Evolutionary conservation across 2,113 vertebrate species (phyloP).

Genomic region (Prietella phreatophila): DNA sequence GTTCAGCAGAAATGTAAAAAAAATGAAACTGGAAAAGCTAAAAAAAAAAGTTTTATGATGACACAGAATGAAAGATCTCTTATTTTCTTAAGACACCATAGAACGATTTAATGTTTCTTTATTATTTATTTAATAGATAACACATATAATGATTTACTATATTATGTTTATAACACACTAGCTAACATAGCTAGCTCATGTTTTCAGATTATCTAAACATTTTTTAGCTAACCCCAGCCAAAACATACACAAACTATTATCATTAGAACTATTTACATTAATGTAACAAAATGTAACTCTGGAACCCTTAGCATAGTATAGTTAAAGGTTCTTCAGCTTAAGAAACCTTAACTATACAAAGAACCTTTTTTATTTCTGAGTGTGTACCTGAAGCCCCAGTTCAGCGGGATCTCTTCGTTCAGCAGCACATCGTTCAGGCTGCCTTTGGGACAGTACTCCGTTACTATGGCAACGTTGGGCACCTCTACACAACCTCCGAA

Average conservation of each 20-base stretch:
- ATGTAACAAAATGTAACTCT: not conserved
- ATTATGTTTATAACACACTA: not conserved
- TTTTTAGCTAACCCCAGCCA: not conserved
- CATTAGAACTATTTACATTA: not conserved
- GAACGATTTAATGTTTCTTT: not conserved
- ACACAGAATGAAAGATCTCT: not conserved
- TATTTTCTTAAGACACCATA: not conserved
- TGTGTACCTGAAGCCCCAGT: slow-evolving; percentile 81
- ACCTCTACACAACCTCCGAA: slow-evolving; percentile 79
- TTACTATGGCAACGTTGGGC: slow-evolving; percentile 80
- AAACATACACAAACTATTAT: not conserved
- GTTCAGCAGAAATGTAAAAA: too few relatives aligned
- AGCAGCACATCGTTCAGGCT: slow-evolving; percentile 80
- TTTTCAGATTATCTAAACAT: not conserved
- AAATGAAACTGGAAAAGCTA: too few relatives aligned
- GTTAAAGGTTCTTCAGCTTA: not conserved
- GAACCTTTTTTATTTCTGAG: not conserved
- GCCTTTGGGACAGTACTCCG: slow-evolving; percentile 85
- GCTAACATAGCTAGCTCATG: not conserved
- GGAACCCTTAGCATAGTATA: not conserved
- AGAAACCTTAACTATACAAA: not conserved
- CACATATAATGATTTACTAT: too few relatives aligned
- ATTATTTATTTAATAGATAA: not conserved
- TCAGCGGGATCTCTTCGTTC: slow-evolving; percentile 81
- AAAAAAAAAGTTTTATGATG: too few relatives aligned